Evolutionary conservation across 1,140 invertebrate genomes (phyloP), one percentile per base, ranked within the genome.

Genomic region (Cryptotermes secundus): DNA sequence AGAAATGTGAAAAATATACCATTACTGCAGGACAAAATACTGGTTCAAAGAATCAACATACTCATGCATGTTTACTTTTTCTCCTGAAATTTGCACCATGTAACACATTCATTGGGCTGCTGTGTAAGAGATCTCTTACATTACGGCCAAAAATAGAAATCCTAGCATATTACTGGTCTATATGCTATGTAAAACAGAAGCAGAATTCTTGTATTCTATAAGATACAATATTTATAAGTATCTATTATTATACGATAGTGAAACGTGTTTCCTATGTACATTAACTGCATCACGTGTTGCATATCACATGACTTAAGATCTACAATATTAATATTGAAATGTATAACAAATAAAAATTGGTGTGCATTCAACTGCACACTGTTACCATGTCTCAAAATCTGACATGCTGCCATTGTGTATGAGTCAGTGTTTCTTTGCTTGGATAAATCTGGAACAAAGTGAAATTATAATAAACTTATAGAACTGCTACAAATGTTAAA

Each of bases 211-310:
- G 31, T 72, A n/a, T 31, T 72, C 59, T 72, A n/a, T 72, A 72
- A 10, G 59, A 31, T 72, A 72, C 59, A 72, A 14, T 72, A 31
- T 72, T 72, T 72, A 72, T 72, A 72, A 72, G 31, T 72, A 72
- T n/a, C 4, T 49, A 49, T 31, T 72, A 72, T 72, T 72, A 31
- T 72, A 72, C 31, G 26, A 72, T 72, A 72, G 59, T 72, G 26
- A 72, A 65, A 72, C 31, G 59, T 72, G 59, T 72, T 72, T 72
- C 14, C 59, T 72, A 72, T 72, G n/a, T 72, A 72, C 59, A 72
- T 31, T 72, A 72, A 72, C 59, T 72, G 59, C 31, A 14, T 72
- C 59, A n/a, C 31, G 59, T 72, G 26, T 72, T 31, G 59, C 14
- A 4, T 72, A 16, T 72, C 59, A 59, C 53, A 72, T 72, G 59